Percentiles rank a stretch among this genome's conserved stretches.
phyloP scores from a whole-genome alignment of 2,797 vertebrate species.

The Lemur catta region DNA sequence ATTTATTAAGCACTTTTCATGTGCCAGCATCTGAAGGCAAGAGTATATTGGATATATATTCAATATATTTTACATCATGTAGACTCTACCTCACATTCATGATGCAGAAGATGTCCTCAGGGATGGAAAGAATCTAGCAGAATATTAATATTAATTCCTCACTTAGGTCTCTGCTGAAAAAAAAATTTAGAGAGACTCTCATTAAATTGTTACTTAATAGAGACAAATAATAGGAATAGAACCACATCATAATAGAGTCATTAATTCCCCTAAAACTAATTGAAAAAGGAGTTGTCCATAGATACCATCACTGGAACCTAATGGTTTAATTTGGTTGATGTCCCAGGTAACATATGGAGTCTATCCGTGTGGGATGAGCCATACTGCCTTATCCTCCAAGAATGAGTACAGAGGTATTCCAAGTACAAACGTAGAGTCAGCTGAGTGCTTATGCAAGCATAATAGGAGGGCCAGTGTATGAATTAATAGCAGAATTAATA shows the following conservation, averaged over 20 bases:
- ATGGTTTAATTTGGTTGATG: not conserved
- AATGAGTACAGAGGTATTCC: not conserved
- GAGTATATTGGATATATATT: not conserved
- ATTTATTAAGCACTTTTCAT: conserved; percentile 27
- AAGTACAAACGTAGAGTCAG: not conserved
- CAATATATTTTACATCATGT: not conserved
- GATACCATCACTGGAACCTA: conserved; percentile 19
- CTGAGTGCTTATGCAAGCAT: not conserved
- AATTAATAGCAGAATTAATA: not conserved
- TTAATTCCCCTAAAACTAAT: not conserved
- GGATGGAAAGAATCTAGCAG: conserved; percentile 35
- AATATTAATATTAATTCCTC: conserved; percentile 46
- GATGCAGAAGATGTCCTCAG: not conserved
- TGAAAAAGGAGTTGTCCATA: not conserved
- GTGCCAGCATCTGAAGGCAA: not conserved
- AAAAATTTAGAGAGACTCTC: not conserved
- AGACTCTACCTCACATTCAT: not conserved
- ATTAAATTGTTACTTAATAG: conserved; percentile 41
- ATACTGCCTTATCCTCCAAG: not conserved
- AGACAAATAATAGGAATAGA: conserved; percentile 19
- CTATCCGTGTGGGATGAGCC: not conserved
- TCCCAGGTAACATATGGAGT: not conserved
- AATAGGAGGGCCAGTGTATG: not conserved
- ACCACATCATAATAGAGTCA: not conserved
- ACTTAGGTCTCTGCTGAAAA: not conserved